phyloP scores from a whole-genome alignment of 2,797 vertebrate species.

The Percopsis omiscomaycus region DNA sequence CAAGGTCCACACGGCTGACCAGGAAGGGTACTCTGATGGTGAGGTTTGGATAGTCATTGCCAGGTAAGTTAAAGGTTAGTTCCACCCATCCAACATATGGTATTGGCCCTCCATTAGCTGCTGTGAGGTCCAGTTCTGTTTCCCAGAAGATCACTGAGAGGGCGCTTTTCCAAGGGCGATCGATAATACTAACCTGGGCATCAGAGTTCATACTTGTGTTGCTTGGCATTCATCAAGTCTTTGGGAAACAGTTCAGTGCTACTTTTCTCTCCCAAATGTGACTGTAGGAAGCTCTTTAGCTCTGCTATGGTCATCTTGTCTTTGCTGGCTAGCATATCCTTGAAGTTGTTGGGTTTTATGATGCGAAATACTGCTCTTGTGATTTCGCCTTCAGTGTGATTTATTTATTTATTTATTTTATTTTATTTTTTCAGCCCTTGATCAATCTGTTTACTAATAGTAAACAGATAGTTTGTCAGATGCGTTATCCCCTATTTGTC shows the following conservation, averaged over 20 bases:
- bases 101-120: not conserved
- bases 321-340: no score
- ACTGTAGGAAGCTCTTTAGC: no score
- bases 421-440: constrained; percentile 18
- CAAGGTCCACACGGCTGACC: constrained; percentile 3
- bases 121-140: not conserved
- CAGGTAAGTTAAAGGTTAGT: constrained; percentile 21
- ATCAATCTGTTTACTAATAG: constrained; percentile 34
- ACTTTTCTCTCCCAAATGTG: no score
- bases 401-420: no score
- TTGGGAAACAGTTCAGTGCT: no score
- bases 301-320: no score
- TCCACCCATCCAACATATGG: constrained; percentile 20
- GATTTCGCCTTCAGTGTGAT: constrained; percentile 15
- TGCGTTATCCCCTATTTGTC: constrained; percentile 20
- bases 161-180: constrained; percentile 7
- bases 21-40: constrained; percentile 13
- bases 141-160: constrained; percentile 10
- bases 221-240: no score
- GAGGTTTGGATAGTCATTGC: constrained; percentile 16
- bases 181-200: constrained; percentile 25
- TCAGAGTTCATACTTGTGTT: no score
- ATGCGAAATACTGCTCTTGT: constrained; percentile 14
- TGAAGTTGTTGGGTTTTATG: no score
- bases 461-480: constrained; percentile 8